Evolutionary conservation across 2,113 vertebrate genomes (phyloP), one percentile per base, ranked within the genome.

Genomic region (Nerophis ophidion): DNA sequence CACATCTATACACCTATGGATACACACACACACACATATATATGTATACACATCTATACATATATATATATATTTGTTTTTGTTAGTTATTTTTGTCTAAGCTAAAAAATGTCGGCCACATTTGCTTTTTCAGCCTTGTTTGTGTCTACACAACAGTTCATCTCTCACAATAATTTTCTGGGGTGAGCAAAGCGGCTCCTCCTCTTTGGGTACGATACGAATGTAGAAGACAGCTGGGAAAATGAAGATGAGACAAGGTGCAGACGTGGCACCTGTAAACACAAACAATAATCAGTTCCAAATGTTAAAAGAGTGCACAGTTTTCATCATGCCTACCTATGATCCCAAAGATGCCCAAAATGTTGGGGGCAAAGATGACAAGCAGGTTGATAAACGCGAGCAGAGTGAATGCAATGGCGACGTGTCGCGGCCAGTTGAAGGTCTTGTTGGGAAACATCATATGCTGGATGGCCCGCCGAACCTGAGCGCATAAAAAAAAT

Each of bases 201-300:
- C 93, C 78, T 98, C 96, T 70, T 92, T 92, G 83, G 97, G 96
- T 74, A 98, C 84, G 69, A 98, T 98, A 49, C 96, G 93, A 56
- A 99, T 95, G 86, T 99, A 99, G 89, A 99, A 99, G 71, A 96
- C 87, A 46, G 96, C 97, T 0, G 97, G 97, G 75, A 99, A 99
- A 84, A 99, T 99, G 87, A 99, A 99, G 84, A 99, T 99, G 87
- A 99, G 93, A 80, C 95, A 99, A 0, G 97, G 97, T 60, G 97
- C 96, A 0, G 96, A 99, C 0, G 97, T 99, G 71, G 97, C 96
- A 85, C 97, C 97, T 99, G 81, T 64, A 33, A 60, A 70, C 42
- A 12, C 53, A 55, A 6, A 11, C 19, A 13, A 26, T 26, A 26
- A 4, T 26, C 26, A 26, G 26, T 2, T 26, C 26, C 26, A 26